Conservation (phyloP, 2,888 invertebrate species). For the Protonemura montana region DNA sequence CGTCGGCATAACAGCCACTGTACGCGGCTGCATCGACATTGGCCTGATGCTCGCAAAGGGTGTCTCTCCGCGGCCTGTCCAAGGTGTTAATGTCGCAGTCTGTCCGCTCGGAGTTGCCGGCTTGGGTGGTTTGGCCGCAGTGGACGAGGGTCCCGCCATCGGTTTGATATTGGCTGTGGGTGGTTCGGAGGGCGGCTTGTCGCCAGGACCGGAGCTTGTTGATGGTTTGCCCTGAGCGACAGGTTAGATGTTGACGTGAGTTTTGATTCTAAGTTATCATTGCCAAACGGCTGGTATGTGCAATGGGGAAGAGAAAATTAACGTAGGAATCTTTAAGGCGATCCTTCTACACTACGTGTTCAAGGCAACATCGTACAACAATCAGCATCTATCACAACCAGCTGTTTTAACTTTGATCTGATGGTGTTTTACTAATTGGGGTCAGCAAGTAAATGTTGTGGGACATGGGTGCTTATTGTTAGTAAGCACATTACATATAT, state of each 20-base stretch:
- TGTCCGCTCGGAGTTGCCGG: constrained; percentile 44
- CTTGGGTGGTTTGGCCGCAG: constrained; percentile 49
- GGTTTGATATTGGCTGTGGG: constrained; percentile 94
- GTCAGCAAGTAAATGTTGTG: too few relatives aligned
- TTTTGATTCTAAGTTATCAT: too few relatives aligned
- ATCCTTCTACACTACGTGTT: too few relatives aligned
- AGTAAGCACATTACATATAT: too few relatives aligned
- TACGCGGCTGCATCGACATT: constrained; percentile 77
- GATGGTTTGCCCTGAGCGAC: constrained; percentile 69
- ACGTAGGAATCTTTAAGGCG: too few relatives aligned
- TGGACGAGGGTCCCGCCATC: constrained; percentile 74
- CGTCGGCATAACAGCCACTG: constrained; percentile 81
- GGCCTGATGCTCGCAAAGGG: constrained; percentile 93
- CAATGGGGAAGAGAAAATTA: too few relatives aligned
- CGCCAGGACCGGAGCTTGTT: constrained; percentile 71
- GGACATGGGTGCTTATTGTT: too few relatives aligned
- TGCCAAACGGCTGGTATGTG: too few relatives aligned
- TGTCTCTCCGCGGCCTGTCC: constrained; percentile 67
- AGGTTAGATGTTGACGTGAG: background rate
- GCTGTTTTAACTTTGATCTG: too few relatives aligned
- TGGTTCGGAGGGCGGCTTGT: constrained; percentile 66
- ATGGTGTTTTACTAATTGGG: too few relatives aligned
- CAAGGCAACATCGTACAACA: too few relatives aligned
- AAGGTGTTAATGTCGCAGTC: constrained; percentile 16
- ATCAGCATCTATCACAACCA: too few relatives aligned